Evolutionary conservation across 2,797 vertebrate species (phyloP), one percentile per base, ranked within the genome.

Genomic region (Leontocebus nigricollis): DNA sequence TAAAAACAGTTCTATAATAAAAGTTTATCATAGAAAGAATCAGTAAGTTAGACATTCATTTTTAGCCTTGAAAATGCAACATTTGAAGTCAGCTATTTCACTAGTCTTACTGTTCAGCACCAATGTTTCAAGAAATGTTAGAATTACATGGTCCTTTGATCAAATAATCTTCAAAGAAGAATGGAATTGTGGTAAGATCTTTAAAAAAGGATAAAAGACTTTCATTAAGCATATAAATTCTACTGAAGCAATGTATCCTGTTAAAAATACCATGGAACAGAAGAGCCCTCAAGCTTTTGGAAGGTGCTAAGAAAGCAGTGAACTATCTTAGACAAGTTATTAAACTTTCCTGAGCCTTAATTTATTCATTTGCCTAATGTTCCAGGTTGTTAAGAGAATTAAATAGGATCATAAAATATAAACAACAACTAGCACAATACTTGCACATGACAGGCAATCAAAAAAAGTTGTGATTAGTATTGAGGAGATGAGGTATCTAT

Each of bases 1-100:
- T 86, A 88, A 85, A 97, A 97, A 96, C 26, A 87, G 30, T 89
- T 94, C 41, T 81, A 67, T 82, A 90, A 64, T 80, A 88, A 72
- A 30, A 91, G 79, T 93, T 95, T 87, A 88, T 94, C 73, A 87
- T 70, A 64, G 0, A 52, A 91, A 41, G 76, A 96, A 92, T 76
- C 57, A 33, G 9, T 88, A 95, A 93, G 44, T 91, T 87, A 90
- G 57, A 93, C 44, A 96, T 88, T 92, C 39, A 83, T 26, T 90
- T 90, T 96, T 55, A 84, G 70, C 36, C 79, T 86, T 94, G 52
- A 92, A 94, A 92, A 96, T 8, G 7, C 48, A 94, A 64, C 50
- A 87, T 94, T 20, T 85, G 73, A 97, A 90, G 44, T 91, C 86
- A 72, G 86, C 52, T 76, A 77, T 88, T 88, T 90, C 55, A 79